Evolutionary conservation across 2,113 vertebrate genomes (phyloP), one percentile per base, ranked within the genome.

Genomic region (Myrmecophaga tridactyla): DNA sequence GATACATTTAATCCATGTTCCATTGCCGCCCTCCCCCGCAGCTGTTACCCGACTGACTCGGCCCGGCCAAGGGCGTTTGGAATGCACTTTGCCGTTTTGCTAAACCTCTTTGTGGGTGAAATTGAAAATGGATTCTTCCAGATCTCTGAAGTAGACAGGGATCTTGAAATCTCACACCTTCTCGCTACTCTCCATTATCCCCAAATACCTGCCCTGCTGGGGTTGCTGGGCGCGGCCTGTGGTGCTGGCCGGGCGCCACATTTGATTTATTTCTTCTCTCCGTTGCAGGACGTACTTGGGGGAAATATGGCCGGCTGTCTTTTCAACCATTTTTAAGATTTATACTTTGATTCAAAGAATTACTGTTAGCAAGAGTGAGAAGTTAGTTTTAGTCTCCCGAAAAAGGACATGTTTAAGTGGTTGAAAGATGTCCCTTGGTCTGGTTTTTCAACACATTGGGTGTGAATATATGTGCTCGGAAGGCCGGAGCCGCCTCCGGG

Each of bases 61-160:
- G 67, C 86, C 90, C 95, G 83, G 98, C 88, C 94, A 83, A 96
- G 95, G 92, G 90, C 70, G 86, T 95, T 96, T 94, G 96, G 90
- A 94, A 83, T 46, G 62, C 43, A 69, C 86, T 92, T 92, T 76
- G 89, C 91, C 75, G 62, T 93, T 96, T 96, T 87, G 41, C 85
- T 92, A 88, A 97, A 94, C 87, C 73, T 94, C 92, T 90, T 97
- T 96, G 95, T 96, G 60, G 25, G 80, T 90, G 94, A 88, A 96
- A 96, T 96, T 98, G 41, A 43, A 93, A 82, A 92, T 94, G 90
- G 93, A 96, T 93, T 96, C 56, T 86, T 95, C 96, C 95, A 95
- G 89, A 86, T 93, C 75, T 89, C 36, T 51, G 94, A 95, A 94
- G 4, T 92, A 95, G 39, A 46, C 72, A 29, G 58, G 86, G 62